A percentile compares a stretch with the other conserved stretches of the same genome.
Conservation (phyloP, 2,797 vertebrate species). For the Remorina albescens region DNA sequence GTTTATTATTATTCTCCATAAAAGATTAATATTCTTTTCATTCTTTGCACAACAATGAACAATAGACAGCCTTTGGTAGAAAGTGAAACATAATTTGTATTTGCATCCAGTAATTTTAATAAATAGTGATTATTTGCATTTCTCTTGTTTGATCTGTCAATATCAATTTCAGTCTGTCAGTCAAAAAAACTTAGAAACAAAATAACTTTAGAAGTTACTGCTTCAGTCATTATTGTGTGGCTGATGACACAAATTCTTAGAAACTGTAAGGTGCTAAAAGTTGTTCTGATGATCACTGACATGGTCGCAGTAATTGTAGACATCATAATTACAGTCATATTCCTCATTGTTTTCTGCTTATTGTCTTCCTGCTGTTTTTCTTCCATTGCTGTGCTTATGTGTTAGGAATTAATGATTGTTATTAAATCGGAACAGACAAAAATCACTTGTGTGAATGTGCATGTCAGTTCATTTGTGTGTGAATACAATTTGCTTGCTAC, state of each 20-base stretch:
- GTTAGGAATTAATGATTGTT: neutral
- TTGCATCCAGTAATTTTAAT: slow-evolving; percentile 16
- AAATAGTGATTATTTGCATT: neutral
- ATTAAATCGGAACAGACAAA: slow-evolving; percentile 1
- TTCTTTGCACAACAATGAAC: slow-evolving; percentile 21
- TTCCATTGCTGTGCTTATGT: neutral
- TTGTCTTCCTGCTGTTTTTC: neutral
- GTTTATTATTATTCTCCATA: slow-evolving; percentile 9
- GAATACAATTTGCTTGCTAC: neutral
- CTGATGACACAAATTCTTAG: neutral
- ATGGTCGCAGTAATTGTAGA: neutral
- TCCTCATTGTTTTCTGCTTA: neutral
- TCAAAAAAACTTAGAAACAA: no score
- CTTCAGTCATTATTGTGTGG: neutral
- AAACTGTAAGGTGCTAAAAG: neutral
- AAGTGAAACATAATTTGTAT: slow-evolving; percentile 3
- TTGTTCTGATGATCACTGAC: neutral
- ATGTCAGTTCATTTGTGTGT: neutral
- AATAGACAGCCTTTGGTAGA: neutral
- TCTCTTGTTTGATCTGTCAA: neutral
- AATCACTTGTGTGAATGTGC: neutral
- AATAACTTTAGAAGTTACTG: neutral
- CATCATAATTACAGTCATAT: neutral
- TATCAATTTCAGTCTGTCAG: neutral
- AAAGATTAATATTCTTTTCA: slow-evolving; percentile 14